Conservation (phyloP, 2,113 vertebrate species). For the Embiotoca jacksoni region DNA sequence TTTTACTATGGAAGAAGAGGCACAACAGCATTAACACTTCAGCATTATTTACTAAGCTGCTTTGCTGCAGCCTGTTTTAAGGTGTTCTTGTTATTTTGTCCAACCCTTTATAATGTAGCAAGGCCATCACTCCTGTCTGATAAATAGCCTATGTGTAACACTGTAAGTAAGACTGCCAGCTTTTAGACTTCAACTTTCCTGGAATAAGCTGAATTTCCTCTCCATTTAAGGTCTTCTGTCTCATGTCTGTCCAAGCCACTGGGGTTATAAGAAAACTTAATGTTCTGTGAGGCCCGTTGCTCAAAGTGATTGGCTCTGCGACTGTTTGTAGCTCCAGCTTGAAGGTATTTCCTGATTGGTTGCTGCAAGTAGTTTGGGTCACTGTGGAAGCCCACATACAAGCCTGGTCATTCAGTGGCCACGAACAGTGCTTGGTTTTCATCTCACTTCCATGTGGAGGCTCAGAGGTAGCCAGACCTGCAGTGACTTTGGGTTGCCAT, state of each 20-base stretch:
- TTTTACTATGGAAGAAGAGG: no score
- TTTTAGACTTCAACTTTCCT: slow-evolving; percentile 3
- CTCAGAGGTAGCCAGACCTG: slow-evolving; percentile 54
- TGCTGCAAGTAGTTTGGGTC: slow-evolving; percentile 68
- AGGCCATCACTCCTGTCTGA: background rate
- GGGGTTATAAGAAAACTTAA: slow-evolving; percentile 12
- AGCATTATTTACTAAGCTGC: background rate
- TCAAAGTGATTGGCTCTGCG: slow-evolving; percentile 67
- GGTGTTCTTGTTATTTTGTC: slow-evolving; percentile 1
- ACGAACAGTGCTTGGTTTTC: slow-evolving; percentile 77
- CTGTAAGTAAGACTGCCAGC: background rate
- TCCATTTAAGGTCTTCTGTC: slow-evolving; percentile 13
- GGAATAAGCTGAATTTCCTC: slow-evolving; percentile 19
- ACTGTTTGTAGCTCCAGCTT: slow-evolving; percentile 73
- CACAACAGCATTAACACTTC: background rate
- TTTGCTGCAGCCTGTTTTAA: background rate
- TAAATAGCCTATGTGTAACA: background rate
- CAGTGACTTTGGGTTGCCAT: slow-evolving; percentile 56
- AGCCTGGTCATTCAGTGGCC: slow-evolving; percentile 75
- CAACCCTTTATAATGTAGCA: background rate
- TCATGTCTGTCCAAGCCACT: slow-evolving; percentile 26
- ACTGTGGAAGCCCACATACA: slow-evolving; percentile 70
- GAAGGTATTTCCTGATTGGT: slow-evolving; percentile 82
- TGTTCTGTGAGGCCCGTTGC: slow-evolving; percentile 18
- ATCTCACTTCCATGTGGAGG: slow-evolving; percentile 69